These are phyloP conservation scores for Equus przewalskii DNA, from an alignment of 2,113 vertebrate genomes.

Conservation along the genomic window DNA sequence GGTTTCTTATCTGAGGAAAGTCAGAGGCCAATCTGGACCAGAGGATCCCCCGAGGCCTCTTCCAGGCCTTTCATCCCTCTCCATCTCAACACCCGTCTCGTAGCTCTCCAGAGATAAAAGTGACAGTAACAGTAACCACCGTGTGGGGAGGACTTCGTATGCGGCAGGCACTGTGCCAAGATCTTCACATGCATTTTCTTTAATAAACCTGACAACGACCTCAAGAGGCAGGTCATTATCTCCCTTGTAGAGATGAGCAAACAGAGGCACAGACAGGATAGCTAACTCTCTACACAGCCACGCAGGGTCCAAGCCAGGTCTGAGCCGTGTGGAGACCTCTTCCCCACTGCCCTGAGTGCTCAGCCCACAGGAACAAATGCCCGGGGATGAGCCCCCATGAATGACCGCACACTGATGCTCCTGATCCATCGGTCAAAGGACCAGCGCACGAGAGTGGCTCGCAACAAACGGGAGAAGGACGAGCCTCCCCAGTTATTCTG, in stretches of 20 bases:
- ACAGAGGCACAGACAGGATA: not conserved
- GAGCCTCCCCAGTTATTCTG: not conserved
- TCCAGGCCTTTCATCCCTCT: not conserved
- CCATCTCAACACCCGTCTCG: not conserved
- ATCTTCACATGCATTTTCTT: slow-evolving; percentile 1
- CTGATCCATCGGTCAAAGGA: accelerated
- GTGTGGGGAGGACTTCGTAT: not conserved
- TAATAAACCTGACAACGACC: not conserved
- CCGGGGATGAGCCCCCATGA: accelerated
- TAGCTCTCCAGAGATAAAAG: not conserved
- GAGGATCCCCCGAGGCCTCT: not conserved
- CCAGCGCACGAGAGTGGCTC: not conserved
- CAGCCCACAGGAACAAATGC: not conserved
- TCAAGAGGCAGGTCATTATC: not conserved
- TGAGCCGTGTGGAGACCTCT: not conserved
- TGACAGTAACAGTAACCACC: not conserved
- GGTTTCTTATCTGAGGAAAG: slow-evolving; percentile 16
- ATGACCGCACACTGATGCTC: not conserved
- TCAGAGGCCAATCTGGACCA: not conserved
- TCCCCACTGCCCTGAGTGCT: not conserved
- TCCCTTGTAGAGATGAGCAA: not conserved
- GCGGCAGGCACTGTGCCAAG: not conserved
- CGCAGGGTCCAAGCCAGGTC: not conserved
- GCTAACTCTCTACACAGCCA: not conserved
- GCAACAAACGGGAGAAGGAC: not conserved